Evolutionary conservation across 2,113 vertebrate species (phyloP).

Genomic region (Gymnorhina tibicen): DNA sequence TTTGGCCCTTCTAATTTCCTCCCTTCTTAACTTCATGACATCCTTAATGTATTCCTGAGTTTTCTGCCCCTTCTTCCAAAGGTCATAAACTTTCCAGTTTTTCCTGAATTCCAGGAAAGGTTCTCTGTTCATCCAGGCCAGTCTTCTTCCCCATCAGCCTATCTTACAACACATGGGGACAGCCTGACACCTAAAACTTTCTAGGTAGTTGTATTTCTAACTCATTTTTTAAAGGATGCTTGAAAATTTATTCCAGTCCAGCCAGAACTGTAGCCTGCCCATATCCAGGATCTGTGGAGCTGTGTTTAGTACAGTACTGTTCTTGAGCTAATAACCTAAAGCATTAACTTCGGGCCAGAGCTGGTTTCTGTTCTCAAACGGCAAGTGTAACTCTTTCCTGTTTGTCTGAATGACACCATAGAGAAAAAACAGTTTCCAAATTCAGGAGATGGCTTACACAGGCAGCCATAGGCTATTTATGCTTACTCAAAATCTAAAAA

Average conservation of each 20-base stretch:
- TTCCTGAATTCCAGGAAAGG: neutral
- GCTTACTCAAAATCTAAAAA: neutral
- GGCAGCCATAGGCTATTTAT: neutral
- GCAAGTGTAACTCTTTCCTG: neutral
- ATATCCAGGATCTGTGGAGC: neutral
- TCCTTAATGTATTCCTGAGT: neutral
- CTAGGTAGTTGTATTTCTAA: neutral
- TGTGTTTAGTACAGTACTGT: neutral
- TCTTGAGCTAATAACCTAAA: neutral
- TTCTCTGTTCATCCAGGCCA: neutral
- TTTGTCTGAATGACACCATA: neutral
- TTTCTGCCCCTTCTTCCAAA: neutral
- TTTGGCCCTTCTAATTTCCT: neutral
- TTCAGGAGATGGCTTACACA: neutral
- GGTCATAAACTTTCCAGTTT: neutral
- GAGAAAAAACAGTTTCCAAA: neutral
- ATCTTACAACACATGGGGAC: neutral
- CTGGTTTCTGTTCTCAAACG: neutral
- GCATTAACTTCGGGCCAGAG: neutral
- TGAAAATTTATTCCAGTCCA: neutral
- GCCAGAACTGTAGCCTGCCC: neutral
- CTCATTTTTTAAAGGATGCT: neutral
- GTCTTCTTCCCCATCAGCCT: neutral
- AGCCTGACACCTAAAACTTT: neutral
- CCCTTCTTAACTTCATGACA: neutral